phyloP scores from a whole-genome alignment of 1,140 invertebrate genomes.

The Leptinotarsa lineolata region DNA sequence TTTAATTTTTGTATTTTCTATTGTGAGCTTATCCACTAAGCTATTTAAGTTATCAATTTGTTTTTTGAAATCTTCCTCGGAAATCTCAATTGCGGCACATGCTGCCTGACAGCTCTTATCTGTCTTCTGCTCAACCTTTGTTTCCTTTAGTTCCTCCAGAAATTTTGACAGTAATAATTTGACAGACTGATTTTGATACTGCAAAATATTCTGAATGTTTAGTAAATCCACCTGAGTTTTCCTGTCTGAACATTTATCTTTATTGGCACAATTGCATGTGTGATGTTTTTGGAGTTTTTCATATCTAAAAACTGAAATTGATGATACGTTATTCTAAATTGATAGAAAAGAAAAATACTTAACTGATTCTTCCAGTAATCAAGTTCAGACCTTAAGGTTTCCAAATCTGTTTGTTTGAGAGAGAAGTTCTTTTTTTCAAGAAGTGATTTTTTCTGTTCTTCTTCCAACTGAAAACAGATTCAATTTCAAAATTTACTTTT shows the following conservation, averaged over 20 bases:
- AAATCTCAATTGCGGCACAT: not conserved
- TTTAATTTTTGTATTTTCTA: slow-evolving; percentile 13
- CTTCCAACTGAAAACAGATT: not conserved
- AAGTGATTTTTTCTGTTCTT: not conserved
- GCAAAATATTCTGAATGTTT: slow-evolving; percentile 7
- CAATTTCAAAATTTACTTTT: not conserved
- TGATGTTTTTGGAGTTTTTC: not conserved
- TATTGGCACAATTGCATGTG: not conserved
- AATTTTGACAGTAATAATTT: slow-evolving; percentile 3
- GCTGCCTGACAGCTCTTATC: not conserved
- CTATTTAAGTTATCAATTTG: slow-evolving; percentile 10
- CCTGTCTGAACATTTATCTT: no score
- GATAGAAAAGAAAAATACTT: not conserved
- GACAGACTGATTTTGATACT: slow-evolving; percentile 13
- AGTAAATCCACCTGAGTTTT: not conserved
- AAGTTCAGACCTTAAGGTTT: not conserved
- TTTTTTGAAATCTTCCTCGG: not conserved
- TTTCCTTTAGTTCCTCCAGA: slow-evolving; percentile 6
- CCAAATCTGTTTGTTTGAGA: not conserved
- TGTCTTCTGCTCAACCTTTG: not conserved
- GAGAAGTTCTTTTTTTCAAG: not conserved
- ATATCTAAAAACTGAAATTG: slow-evolving; percentile 2
- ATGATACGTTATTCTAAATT: not conserved
- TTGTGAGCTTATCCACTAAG: not conserved
- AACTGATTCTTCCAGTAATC: slow-evolving; percentile 4